Evolutionary conservation across 2,113 vertebrate genomes (phyloP).

Genomic region (Glaucidium brasilianum): DNA sequence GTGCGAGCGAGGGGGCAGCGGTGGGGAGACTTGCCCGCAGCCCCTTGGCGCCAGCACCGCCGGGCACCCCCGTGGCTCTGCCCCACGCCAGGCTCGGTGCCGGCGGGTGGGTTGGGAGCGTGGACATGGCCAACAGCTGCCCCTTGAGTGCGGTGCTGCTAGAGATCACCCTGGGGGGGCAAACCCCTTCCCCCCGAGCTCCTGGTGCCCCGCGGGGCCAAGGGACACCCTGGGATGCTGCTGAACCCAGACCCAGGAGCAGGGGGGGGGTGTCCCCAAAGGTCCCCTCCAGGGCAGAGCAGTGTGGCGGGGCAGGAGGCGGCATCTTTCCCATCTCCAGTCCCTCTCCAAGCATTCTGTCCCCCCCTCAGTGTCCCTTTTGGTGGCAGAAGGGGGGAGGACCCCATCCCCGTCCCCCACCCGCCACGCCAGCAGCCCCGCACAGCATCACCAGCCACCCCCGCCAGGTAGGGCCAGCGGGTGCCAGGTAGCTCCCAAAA

Average conservation of each 20-base stretch:
- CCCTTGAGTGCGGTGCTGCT: not conserved
- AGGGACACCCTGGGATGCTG: not conserved
- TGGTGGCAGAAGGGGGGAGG: not conserved
- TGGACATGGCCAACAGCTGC: not conserved
- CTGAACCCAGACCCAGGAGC: not conserved
- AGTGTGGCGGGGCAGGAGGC: not conserved
- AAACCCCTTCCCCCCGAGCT: not conserved
- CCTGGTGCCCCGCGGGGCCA: not conserved
- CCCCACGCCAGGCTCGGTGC: not conserved
- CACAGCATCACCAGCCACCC: slow-evolving; percentile 15
- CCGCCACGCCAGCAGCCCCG: not conserved
- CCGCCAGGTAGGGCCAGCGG: not conserved
- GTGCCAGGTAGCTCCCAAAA: not conserved
- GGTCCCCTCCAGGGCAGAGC: not conserved
- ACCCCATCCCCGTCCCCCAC: not conserved
- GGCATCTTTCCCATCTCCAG: not conserved
- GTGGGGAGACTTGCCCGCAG: not conserved
- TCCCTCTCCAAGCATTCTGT: not conserved
- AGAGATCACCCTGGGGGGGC: not conserved
- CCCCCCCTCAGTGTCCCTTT: not conserved
- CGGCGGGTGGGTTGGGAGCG: rapidly evolving
- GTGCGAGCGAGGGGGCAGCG: not conserved
- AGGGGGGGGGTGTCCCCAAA: not conserved
- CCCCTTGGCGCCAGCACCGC: not conserved
- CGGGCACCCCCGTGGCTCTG: not conserved